A percentile compares a stretch with the other conserved stretches of the same genome.
These are phyloP conservation scores for Aricia agestis DNA, from an alignment of 1,140 invertebrate species.

Conservation along the genomic window DNA sequence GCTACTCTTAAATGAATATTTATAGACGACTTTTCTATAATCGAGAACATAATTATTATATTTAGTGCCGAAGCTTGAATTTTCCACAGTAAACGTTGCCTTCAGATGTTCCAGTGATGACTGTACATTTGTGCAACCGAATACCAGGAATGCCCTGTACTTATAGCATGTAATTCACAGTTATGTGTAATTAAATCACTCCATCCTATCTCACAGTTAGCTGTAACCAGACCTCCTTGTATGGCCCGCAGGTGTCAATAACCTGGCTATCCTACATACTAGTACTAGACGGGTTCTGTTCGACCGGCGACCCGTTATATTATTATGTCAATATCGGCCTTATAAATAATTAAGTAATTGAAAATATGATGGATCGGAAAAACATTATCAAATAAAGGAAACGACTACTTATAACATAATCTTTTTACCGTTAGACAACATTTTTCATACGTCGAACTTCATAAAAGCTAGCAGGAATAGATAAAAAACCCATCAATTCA, in stretches of 20 bases:
- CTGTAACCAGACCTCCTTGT: slow-evolving; percentile 13
- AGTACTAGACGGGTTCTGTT: slow-evolving; percentile 6
- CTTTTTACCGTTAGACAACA: not conserved
- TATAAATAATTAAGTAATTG: not conserved
- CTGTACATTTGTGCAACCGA: not conserved
- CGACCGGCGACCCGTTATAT: not conserved
- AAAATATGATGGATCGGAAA: not conserved
- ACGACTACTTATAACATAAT: not conserved
- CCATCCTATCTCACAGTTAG: slow-evolving; percentile 4
- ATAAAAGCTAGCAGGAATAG: not conserved
- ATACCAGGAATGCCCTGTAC: not conserved
- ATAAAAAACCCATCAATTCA: not conserved
- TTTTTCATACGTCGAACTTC: not conserved
- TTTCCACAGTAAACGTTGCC: not conserved
- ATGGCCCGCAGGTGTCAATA: slow-evolving; percentile 4
- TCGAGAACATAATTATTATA: too few species aligned
- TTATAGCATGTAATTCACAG: slow-evolving; percentile 8
- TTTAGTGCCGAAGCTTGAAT: not conserved
- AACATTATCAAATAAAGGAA: not conserved
- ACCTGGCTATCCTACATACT: slow-evolving; percentile 6
- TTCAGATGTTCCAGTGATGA: not conserved
- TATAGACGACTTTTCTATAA: too few species aligned
- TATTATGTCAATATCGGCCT: not conserved
- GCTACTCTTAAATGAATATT: too few species aligned
- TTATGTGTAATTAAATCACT: slow-evolving; percentile 14